A percentile compares a stretch with the other conserved stretches of the same genome.
These are phyloP conservation scores for Habrosyne pyritoides DNA, from an alignment of 2,888 invertebrate species.

Conservation along the genomic window DNA sequence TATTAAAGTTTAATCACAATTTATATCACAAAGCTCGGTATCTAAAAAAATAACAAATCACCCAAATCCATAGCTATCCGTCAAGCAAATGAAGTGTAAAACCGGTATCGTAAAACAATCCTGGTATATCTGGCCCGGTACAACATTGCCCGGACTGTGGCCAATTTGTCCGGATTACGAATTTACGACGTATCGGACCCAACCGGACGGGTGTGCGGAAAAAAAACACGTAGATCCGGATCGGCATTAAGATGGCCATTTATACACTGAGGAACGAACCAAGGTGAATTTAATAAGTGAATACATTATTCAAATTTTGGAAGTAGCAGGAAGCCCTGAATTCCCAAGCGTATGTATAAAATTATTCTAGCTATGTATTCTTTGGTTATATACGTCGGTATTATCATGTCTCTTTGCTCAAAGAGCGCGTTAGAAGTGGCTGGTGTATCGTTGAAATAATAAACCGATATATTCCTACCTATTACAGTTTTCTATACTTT, in stretches of 20 bases:
- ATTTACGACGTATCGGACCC: slow-evolving; percentile 58
- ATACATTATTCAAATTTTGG: slow-evolving; percentile 34
- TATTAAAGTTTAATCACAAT: too few species aligned
- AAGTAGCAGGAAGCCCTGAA: slow-evolving; percentile 20
- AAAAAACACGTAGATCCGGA: slow-evolving; percentile 52
- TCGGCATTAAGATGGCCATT: slow-evolving; percentile 43
- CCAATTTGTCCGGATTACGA: slow-evolving; percentile 73
- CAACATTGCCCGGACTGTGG: slow-evolving; percentile 25
- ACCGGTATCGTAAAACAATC: slow-evolving; percentile 26
- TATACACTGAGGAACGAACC: slow-evolving; percentile 26
- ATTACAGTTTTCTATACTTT: too few species aligned
- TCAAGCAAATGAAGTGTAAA: slow-evolving; percentile 65
- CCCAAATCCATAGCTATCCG: slow-evolving; percentile 33
- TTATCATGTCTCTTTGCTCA: slow-evolving; percentile 1
- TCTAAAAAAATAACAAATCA: slow-evolving; percentile 20
- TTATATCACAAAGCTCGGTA: slow-evolving; percentile 13
- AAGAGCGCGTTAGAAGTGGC: not conserved
- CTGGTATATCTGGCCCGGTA: slow-evolving; percentile 19
- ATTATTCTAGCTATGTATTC: too few species aligned
- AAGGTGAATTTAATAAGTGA: slow-evolving; percentile 4
- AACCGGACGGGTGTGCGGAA: slow-evolving; percentile 35
- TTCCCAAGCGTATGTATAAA: slow-evolving; percentile 33
- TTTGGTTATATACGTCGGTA: not conserved
- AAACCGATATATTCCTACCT: not conserved
- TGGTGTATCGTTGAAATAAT: not conserved